Evolutionary conservation across 2,888 invertebrate genomes (phyloP).

Genomic region (Mesoligia furuncula): DNA sequence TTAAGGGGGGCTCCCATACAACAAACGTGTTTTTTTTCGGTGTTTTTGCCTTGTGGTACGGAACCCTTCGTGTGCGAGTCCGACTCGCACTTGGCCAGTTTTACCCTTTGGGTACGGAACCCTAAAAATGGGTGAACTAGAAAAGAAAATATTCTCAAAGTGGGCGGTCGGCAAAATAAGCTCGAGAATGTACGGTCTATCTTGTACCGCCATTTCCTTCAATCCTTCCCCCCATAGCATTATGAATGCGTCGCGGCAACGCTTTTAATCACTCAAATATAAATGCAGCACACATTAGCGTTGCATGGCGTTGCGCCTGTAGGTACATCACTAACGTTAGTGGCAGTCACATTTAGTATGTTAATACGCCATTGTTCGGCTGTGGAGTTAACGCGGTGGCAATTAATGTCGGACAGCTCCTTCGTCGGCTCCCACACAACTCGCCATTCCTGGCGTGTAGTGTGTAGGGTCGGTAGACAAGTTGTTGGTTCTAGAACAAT

Average conservation of each 20-base stretch:
- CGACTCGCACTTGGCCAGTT: too few species aligned
- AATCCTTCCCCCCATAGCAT: background rate
- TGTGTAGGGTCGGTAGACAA: constrained; percentile 38
- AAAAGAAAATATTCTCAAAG: background rate
- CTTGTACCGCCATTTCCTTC: background rate
- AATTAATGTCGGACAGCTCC: constrained; percentile 63
- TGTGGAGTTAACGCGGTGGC: constrained; percentile 66
- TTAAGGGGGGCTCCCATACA: too few species aligned
- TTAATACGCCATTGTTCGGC: constrained; percentile 71
- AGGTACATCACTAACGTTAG: constrained; percentile 60
- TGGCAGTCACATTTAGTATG: constrained; percentile 62
- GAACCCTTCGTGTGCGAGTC: too few species aligned
- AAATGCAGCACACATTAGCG: constrained; percentile 48
- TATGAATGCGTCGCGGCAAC: constrained; percentile 13
- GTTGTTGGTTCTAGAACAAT: background rate
- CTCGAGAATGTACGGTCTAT: background rate
- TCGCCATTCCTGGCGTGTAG: constrained; percentile 63
- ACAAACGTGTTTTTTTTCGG: too few species aligned
- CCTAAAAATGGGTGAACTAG: background rate
- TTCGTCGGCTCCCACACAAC: constrained; percentile 60
- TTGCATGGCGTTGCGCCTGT: constrained; percentile 38
- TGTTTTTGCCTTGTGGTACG: too few species aligned
- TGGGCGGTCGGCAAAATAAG: background rate
- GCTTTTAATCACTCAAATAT: constrained; percentile 47
- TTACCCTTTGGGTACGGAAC: too few species aligned